Conservation (phyloP, 2,888 invertebrate genomes). For the Caenorhabditis wallacei region DNA sequence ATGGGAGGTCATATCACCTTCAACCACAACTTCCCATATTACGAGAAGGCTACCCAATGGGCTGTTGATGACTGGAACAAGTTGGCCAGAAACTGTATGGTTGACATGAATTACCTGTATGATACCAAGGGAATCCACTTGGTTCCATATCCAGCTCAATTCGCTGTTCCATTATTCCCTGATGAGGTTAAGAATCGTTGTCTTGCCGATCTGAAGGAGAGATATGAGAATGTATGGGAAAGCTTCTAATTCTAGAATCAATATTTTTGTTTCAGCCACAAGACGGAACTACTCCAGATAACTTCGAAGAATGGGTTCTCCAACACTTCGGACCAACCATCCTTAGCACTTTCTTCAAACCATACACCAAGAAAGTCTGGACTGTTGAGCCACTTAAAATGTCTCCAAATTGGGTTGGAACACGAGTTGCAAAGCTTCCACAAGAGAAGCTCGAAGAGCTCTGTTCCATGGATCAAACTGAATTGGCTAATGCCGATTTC, state of each 20-base stretch:
- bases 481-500: constrained; percentile 81
- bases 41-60: constrained; percentile 82
- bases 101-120: constrained; percentile 82
- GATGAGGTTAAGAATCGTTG: constrained; percentile 78
- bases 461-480: constrained; percentile 80
- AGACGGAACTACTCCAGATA: constrained; percentile 69
- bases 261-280: constrained; percentile 43
- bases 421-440: constrained; percentile 82
- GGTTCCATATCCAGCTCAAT: constrained; percentile 82
- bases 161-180: constrained; percentile 82
- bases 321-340: constrained; percentile 82
- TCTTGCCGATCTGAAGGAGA: constrained; percentile 79
- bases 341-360: constrained; percentile 81
- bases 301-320: constrained; percentile 82
- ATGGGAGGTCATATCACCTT: constrained; percentile 83
- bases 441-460: constrained; percentile 82
- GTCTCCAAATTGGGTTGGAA: constrained; percentile 82
- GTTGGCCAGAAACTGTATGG: constrained; percentile 81
- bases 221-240: constrained; percentile 79
- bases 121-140: constrained; percentile 79
- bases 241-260: not conserved
- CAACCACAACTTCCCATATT: constrained; percentile 82
- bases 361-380: constrained; percentile 83
- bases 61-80: constrained; percentile 83
- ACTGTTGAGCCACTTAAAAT: constrained; percentile 82